phyloP scores from a whole-genome alignment of 2,113 vertebrate genomes.

The Callaeas wilsoni region DNA sequence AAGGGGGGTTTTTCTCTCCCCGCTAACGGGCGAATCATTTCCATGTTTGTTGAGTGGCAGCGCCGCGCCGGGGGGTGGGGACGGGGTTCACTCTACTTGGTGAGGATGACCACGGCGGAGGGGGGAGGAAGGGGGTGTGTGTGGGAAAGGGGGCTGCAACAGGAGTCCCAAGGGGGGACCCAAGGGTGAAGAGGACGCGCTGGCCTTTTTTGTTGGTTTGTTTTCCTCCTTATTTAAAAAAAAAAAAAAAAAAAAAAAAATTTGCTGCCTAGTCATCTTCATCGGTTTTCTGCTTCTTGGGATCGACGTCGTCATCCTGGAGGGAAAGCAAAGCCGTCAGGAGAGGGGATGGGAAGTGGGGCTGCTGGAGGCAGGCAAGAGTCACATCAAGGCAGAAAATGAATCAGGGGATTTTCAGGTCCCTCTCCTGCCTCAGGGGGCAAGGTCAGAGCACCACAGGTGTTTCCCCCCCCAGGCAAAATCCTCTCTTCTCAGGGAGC shows the following conservation, averaged over 20 bases:
- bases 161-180: constrained; percentile 40
- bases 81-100: constrained; percentile 55
- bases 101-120: constrained; percentile 84
- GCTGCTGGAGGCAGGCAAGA: neutral
- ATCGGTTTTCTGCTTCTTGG: constrained; percentile 95
- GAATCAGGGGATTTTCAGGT: accelerated
- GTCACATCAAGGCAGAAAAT: neutral
- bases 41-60: constrained; percentile 21
- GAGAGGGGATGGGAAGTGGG: accelerated
- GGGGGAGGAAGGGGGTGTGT: neutral
- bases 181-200: constrained; percentile 68
- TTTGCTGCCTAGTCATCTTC: constrained; percentile 87
- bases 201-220: constrained; percentile 66
- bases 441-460: neutral
- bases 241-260: constrained; percentile 38
- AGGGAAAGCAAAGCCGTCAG: neutral
- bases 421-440: neutral
- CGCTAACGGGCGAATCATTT: neutral
- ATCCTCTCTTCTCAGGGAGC: neutral
- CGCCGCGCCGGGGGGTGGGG: constrained; percentile 21
- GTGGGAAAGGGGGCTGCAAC: constrained; percentile 49
- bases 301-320: constrained; percentile 86
- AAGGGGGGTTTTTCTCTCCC: neutral
- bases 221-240: constrained; percentile 59
- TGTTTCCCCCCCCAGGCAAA: accelerated